Base-by-base conservation (phyloP, 92 coral and sea anemone species). In the Actinernus sp. region DNA sequence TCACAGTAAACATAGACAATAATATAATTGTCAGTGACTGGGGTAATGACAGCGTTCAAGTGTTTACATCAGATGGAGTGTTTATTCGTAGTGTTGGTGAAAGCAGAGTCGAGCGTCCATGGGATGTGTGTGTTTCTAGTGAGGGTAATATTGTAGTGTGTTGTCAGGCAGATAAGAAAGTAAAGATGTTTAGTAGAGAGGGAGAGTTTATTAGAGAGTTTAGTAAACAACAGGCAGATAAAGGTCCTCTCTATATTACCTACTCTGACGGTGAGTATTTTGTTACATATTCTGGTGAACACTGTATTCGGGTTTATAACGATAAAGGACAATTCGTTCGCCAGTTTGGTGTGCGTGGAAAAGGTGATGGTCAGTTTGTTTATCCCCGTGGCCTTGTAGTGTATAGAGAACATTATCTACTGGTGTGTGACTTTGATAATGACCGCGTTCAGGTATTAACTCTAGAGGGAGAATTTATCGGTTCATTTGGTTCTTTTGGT, bases 351-450 rank as follows among this genome's bases (percentile, higher is more conserved):
- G 43, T 11, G 55, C 2, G 28, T 27, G 69, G 56, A 14, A 1
- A 28, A 40, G 4, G 9, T 22, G 69, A 17, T 17, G 56, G 69
- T 17, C 69, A 62, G 37, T 62, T 62, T 27, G n/a, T 43, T 27
- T 1, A 0, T 0, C 21, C 31, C 20, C 6, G 1, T 62, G 69
- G 69, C 26, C 69, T 62, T 14, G 54, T 55, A n/a, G 55, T 27
- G 29, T 62, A 38, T 62, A n/a, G n/a, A n/a, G n/a, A n/a, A n/a
- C n/a, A n/a, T n/a, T n/a, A n/a, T n/a, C n/a, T n/a, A n/a, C n/a
- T 62, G 16, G 69, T 27, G 24, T 45, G 69, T 44, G 56, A 62
- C 31, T 0, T 11, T 0, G 7, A 0, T 41, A 45, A 62, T 11
- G 39, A 45, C 55, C 69, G 43, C 11, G 55, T 62, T 7, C 54